These are phyloP conservation scores for Venturia canescens DNA, from an alignment of 1,140 invertebrate species.

Conservation along the genomic window DNA sequence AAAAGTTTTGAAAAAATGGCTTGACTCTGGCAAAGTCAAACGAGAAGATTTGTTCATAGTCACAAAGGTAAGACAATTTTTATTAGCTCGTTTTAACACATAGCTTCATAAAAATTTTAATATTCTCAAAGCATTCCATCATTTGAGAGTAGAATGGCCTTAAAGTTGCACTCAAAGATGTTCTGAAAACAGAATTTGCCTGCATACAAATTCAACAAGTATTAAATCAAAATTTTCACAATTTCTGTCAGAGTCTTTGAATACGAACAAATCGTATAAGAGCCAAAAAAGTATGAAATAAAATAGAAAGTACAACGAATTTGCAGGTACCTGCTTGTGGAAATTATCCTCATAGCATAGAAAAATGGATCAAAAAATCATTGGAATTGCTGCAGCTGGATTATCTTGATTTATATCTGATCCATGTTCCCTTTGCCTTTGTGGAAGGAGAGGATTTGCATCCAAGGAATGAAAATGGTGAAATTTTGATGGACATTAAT, in stretches of 20 bases:
- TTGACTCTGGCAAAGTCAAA: conserved; percentile 79
- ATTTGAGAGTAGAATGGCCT: too few relatives aligned
- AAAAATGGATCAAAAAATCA: conserved; percentile 80
- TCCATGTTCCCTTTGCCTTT: conserved; percentile 83
- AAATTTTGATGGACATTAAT: conserved; percentile 80
- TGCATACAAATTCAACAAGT: too few relatives aligned
- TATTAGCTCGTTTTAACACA: background rate
- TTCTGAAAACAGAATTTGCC: too few relatives aligned
- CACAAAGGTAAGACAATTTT: conserved; percentile 77
- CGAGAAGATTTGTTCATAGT: conserved; percentile 84
- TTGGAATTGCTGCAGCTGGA: conserved; percentile 79
- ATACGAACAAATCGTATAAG: too few relatives aligned
- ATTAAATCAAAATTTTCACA: too few relatives aligned
- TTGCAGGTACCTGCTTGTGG: conserved; percentile 73
- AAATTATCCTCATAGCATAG: conserved; percentile 77
- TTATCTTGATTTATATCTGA: conserved; percentile 84
- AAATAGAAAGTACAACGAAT: background rate
- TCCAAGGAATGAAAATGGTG: conserved; percentile 78
- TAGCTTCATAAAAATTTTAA: too few relatives aligned
- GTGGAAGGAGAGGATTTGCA: conserved; percentile 76
- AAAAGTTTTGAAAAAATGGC: conserved; percentile 80
- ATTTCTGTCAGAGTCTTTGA: too few relatives aligned
- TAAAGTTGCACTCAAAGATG: too few relatives aligned
- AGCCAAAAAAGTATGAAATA: too few relatives aligned
- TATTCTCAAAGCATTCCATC: too few relatives aligned